Base-by-base conservation (phyloP, 2,888 invertebrate species). In the Galerucella nymphaeae region DNA sequence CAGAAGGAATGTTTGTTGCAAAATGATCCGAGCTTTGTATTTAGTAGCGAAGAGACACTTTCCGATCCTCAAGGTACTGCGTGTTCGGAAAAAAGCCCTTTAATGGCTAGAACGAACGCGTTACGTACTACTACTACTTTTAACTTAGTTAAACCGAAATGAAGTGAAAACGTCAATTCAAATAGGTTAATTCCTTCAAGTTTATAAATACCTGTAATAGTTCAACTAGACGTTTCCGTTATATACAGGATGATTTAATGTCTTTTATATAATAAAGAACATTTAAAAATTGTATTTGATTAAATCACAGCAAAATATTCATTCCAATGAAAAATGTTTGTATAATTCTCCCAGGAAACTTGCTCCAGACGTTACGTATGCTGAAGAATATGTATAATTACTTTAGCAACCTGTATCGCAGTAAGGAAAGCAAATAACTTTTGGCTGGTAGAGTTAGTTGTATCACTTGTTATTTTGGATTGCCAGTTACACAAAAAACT, bases 81-180 rank as follows among this genome's bases (percentile, higher is more conserved):
- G 2, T n/a, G 48, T 64, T 64, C 45, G 0, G 67, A 45, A 9
- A 71, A 71, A 9, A 81, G 78, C 76, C 84, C 84, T 23, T 73
- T 86, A 55, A 86, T 84, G 38, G 80, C 82, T 18, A 79, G 87
- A 62, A 86, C 87, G n/a, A 84, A 86, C 71, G 86, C 86, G 45
- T 79, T 87, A 74, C 78, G 85, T 63, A 83, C 80, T 55, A 84
- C 84, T 42, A 86, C 85, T 72, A 84, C 86, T 4, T 87, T 87
- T 78, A 86, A 87, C 83, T 83, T 86, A 77, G 85, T 87, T 16
- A 86, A 82, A 81, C 85, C 84, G 45, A 85, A 84, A 76, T 77
- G 78, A 73, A 42, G 48, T 38, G 41, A 23, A 48, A 23, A 14
- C 20, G 55, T 59, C 65, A 77, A 66, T 74, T 71, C 73, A 71